These are phyloP conservation scores for Deroptyus accipitrinus DNA, from an alignment of 2,113 vertebrate species.

Conservation along the genomic window DNA sequence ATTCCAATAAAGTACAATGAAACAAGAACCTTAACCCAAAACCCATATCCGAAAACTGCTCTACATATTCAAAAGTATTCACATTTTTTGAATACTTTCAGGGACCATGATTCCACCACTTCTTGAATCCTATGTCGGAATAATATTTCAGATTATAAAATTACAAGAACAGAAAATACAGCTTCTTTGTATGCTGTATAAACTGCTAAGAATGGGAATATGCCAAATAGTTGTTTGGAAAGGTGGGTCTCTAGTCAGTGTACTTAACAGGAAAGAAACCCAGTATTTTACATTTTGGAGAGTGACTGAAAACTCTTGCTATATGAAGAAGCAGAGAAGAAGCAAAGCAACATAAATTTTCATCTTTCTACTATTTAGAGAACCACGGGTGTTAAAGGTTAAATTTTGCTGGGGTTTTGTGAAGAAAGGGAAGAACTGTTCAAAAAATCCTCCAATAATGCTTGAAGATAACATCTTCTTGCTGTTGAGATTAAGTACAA, in stretches of 20 bases:
- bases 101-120: not conserved
- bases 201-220: not conserved
- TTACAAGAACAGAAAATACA: not conserved
- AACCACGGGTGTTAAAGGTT: not conserved
- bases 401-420: not conserved
- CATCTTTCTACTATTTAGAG: not conserved
- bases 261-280: not conserved
- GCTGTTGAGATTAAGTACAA: not conserved
- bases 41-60: too few relatives aligned
- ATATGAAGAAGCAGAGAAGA: not conserved
- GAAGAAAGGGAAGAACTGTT: not conserved
- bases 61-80: too few relatives aligned
- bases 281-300: not conserved
- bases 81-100: not conserved
- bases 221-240: not conserved
- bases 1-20: too few relatives aligned
- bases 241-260: not conserved
- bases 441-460: not conserved
- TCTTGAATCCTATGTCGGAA: not conserved
- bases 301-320: not conserved
- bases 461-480: not conserved
- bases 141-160: not conserved
- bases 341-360: not conserved
- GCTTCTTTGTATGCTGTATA: not conserved
- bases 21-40: too few relatives aligned